A percentile compares a stretch with the other conserved stretches of the same genome.
phyloP scores from a whole-genome alignment of 1,140 invertebrate genomes.

The Neodiprion virginianus region DNA sequence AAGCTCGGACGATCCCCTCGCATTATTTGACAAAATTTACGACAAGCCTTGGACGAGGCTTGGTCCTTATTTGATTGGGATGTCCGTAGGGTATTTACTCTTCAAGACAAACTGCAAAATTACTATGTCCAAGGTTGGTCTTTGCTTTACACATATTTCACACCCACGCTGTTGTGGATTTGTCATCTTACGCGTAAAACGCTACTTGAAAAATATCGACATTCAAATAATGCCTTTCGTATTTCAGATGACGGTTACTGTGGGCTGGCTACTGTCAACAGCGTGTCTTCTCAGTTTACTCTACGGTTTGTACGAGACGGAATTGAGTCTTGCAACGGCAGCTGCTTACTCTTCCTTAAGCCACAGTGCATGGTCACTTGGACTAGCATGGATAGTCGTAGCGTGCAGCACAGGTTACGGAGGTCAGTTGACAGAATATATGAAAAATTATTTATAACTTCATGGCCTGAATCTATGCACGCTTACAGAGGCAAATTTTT shows the following conservation, averaged over 20 bases:
- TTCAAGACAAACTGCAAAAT: constrained; percentile 84
- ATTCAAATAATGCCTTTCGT: not conserved
- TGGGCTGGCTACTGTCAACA: constrained; percentile 74
- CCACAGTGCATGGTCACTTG: constrained; percentile 83
- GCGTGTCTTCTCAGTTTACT: constrained; percentile 73
- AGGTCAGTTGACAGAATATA: constrained; percentile 60
- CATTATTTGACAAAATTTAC: constrained; percentile 86
- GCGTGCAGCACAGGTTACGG: constrained; percentile 89
- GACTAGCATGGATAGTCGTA: constrained; percentile 85
- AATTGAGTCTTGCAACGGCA: constrained; percentile 71
- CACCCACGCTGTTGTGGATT: not conserved
- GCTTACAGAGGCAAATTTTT: too few relatives aligned
- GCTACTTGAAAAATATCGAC: too few relatives aligned
- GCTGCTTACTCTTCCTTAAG: constrained; percentile 85
- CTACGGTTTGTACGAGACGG: constrained; percentile 77
- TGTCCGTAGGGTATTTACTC: constrained; percentile 82
- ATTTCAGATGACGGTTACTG: constrained; percentile 67
- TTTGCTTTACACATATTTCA: constrained; percentile 2
- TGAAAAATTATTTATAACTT: constrained; percentile 14
- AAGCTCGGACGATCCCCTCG: constrained; percentile 80
- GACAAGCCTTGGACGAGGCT: constrained; percentile 87
- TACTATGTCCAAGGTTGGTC: constrained; percentile 72
- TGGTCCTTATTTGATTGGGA: constrained; percentile 83
- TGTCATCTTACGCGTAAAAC: not conserved
- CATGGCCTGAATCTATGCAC: too few relatives aligned